Evolutionary conservation across 2,113 vertebrate species (phyloP).

Genomic region (Ornithorhynchus anatinus): DNA sequence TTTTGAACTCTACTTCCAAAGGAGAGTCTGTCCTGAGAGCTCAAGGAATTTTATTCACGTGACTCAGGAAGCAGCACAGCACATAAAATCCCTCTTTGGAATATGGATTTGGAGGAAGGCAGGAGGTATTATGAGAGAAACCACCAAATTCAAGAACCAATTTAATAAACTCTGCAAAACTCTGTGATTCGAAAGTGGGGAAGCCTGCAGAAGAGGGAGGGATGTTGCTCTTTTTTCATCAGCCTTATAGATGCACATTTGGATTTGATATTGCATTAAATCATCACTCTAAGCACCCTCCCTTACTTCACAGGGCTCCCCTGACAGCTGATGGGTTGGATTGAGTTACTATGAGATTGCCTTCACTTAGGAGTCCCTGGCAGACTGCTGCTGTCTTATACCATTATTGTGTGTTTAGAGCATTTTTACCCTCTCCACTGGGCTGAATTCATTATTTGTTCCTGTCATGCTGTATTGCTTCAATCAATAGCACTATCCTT

Average conservation of each 20-base stretch:
- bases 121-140: background rate
- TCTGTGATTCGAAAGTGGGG: background rate
- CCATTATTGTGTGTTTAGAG: background rate
- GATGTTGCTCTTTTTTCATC: background rate
- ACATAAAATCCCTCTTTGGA: background rate
- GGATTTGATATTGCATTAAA: constrained; percentile 29
- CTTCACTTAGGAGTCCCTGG: constrained; percentile 10
- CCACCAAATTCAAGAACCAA: background rate
- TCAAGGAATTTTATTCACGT: background rate
- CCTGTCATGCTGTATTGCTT: constrained; percentile 43
- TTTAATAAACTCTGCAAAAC: background rate
- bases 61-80: background rate
- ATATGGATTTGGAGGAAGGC: background rate
- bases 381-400: constrained; percentile 19
- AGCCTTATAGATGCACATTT: background rate
- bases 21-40: background rate
- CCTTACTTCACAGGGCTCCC: background rate
- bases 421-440: constrained; percentile 31
- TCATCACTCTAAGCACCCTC: constrained; percentile 17
- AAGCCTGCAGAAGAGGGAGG: background rate
- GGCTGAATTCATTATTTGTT: constrained; percentile 29
- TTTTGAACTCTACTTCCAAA: background rate
- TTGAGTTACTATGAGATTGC: constrained; percentile 23
- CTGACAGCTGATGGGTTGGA: constrained; percentile 9
- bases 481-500: constrained; percentile 28